A percentile compares a stretch with the other conserved stretches of the same genome.
Evolutionary conservation across 2,797 vertebrate genomes (phyloP).

Genomic region (Muscicapa striata): DNA sequence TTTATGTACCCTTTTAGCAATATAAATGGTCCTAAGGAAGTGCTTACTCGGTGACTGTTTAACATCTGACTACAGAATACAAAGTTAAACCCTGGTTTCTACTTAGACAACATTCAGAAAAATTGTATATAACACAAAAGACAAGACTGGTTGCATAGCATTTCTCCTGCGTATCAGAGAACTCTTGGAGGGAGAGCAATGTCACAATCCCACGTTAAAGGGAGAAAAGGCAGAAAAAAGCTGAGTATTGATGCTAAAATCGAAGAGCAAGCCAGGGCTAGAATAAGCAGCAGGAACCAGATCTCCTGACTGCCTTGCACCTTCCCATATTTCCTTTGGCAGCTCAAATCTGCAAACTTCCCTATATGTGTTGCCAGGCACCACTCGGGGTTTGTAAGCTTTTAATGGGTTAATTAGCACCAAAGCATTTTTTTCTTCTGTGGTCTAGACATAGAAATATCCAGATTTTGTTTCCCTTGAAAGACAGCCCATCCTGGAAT

Average conservation of each 20-base stretch:
- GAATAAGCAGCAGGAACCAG: constrained; percentile 10
- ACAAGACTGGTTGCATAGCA: neutral
- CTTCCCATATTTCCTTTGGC: neutral
- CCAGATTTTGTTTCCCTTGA: constrained; percentile 85
- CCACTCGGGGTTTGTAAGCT: constrained; percentile 54
- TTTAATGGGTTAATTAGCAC: constrained; percentile 80
- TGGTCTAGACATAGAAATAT: constrained; percentile 87
- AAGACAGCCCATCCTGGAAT: constrained; percentile 80
- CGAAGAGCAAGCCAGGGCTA: neutral
- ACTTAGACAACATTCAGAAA: neutral
- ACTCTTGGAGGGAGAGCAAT: neutral
- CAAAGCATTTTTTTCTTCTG: constrained; percentile 81
- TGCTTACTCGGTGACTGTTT: neutral
- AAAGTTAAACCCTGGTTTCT: neutral
- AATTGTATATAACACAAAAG: neutral
- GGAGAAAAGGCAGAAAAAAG: neutral
- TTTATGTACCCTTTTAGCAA: neutral
- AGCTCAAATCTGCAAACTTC: constrained; percentile 25
- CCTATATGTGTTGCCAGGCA: constrained; percentile 4
- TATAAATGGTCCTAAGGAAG: neutral
- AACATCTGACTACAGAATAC: neutral
- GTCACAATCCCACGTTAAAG: neutral
- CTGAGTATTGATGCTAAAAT: neutral
- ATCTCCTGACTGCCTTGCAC: neutral
- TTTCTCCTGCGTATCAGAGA: neutral